Conservation (phyloP, 2,888 invertebrate genomes). For the Pollenia griseotomentosa region DNA sequence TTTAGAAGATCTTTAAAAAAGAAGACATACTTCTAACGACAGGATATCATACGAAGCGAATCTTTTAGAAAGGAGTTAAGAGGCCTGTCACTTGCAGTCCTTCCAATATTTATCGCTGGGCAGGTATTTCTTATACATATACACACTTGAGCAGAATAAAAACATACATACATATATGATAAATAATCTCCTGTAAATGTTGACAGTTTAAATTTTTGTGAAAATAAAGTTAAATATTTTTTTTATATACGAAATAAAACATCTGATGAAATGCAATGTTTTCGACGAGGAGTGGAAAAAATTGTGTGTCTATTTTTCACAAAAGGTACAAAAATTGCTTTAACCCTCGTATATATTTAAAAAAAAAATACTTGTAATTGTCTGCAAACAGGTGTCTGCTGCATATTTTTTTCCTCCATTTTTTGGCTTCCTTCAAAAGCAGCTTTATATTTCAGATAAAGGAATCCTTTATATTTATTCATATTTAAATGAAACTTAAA, state of each 20-base stretch:
- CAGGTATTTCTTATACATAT: background rate
- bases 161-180: background rate
- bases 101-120: too few relatives aligned
- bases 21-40: too few relatives aligned
- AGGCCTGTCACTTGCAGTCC: too few relatives aligned
- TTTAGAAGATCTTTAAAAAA: too few relatives aligned
- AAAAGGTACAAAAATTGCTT: background rate
- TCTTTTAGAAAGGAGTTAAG: too few relatives aligned
- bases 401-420: background rate
- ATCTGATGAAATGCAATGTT: background rate
- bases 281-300: background rate
- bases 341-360: background rate
- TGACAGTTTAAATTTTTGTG: conserved; percentile 38
- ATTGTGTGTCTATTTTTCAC: background rate
- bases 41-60: too few relatives aligned
- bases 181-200: conserved; percentile 2
- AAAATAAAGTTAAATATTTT: conserved; percentile 33
- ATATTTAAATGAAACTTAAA: background rate
- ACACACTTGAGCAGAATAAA: background rate
- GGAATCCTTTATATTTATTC: background rate
- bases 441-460: background rate
- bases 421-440: background rate
- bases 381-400: conserved; percentile 35
- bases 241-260: conserved; percentile 35
- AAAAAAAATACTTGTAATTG: background rate